Base-by-base conservation (phyloP, 53 echinoderm and acorn worm species). In the Crossaster papposus region DNA sequence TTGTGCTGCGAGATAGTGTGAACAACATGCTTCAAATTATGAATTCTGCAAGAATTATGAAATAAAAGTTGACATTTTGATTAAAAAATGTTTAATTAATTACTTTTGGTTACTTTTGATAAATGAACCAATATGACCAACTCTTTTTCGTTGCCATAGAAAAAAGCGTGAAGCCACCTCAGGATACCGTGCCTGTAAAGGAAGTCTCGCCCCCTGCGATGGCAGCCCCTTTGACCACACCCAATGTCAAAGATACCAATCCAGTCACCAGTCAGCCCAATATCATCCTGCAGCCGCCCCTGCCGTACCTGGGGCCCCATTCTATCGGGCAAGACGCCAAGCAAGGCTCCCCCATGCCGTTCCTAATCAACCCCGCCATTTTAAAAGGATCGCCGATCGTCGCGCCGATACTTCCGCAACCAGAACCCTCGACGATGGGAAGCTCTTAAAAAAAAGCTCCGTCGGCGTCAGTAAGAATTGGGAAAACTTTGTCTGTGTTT, bases 221-320 rank as follows among this genome's bases (percentile, higher is more conserved):
- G n/a, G n/a, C n/a, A n/a, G n/a, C n/a, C n/a, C n/a, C n/a, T n/a
- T 6, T 50, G 17, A 35, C 91, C 91, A 70, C 89, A 53, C 81
- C 77, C 81, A 36, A 73, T 28, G 76, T 83, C 74, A 82, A 54
- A 37, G 84, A 89, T 30, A 74, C 81, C 72, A 80, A 83, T 65
- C 79, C 92, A 44, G 85, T 89, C 33, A 88, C 85, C 8, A 63
- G 83, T 51, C 95, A 95, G 78, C 86, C 94, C 51, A 97, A 95
- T 82, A 95, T 97, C 88, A 98, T 98, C 55, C 91, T 98, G 0
- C 98, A 97, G 86, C 97, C 97, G 4, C 97, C 97, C 9, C 86
- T 97, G 35, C 95, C 97, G 18, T 90, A 82, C 36, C 91, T 94
- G 26, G 91, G 92, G 22, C 92, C 97, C 3, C 92, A 89, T 2